Evolutionary conservation across 2,113 vertebrate species (phyloP).

Genomic region (Nanorana parkeri): DNA sequence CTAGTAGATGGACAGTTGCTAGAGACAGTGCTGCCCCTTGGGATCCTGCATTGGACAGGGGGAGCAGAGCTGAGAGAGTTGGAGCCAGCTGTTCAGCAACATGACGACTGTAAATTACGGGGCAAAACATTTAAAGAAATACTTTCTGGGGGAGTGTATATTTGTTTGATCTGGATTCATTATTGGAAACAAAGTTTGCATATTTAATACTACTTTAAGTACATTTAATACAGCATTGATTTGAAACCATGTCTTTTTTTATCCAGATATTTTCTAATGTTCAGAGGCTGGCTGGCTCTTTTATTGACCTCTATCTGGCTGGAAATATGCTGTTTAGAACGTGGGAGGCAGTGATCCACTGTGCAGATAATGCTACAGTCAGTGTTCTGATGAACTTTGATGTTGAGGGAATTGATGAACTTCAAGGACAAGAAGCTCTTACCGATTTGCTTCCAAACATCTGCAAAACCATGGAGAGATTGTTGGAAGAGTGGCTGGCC

Average conservation of each 20-base stretch:
- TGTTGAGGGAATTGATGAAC: conserved; percentile 60
- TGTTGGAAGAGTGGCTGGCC: conserved; percentile 79
- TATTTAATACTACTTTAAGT: too few relatives aligned
- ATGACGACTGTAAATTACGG: too few relatives aligned
- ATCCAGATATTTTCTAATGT: conserved; percentile 81
- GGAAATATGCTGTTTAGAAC: conserved; percentile 89
- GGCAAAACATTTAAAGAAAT: too few relatives aligned
- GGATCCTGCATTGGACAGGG: too few relatives aligned
- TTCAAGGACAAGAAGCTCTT: conserved; percentile 72
- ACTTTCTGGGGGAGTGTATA: too few relatives aligned
- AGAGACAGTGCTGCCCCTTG: too few relatives aligned
- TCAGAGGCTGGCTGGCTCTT: conserved; percentile 83
- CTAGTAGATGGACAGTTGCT: too few relatives aligned
- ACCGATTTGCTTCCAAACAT: conserved; percentile 76
- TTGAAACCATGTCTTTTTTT: background rate
- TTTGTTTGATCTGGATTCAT: too few relatives aligned
- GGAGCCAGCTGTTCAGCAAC: too few relatives aligned
- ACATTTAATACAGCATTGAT: too few relatives aligned
- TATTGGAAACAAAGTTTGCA: too few relatives aligned
- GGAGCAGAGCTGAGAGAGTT: too few relatives aligned
- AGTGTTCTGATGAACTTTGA: conserved; percentile 81
- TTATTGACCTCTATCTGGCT: conserved; percentile 84
- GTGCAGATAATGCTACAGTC: conserved; percentile 60
- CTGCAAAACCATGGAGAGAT: conserved; percentile 86
- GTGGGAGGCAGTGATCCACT: conserved; percentile 81